These are phyloP conservation scores for Potamilus streckersoni DNA, from an alignment of 1,140 invertebrate genomes.

Conservation along the genomic window DNA sequence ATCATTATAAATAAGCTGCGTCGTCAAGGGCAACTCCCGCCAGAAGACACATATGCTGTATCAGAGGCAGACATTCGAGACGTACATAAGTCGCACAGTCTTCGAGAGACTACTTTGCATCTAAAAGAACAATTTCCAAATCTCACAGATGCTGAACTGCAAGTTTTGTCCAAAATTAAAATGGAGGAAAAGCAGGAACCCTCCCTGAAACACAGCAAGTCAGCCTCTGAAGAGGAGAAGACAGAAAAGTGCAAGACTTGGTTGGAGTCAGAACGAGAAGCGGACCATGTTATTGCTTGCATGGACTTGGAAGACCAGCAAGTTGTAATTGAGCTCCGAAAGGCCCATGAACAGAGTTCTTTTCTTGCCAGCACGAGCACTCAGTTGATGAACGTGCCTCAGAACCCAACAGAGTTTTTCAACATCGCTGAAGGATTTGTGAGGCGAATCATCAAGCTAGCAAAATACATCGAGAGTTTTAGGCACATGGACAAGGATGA, in stretches of 20 bases:
- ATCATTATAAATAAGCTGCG: conserved; percentile 87
- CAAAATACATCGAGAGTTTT: conserved; percentile 57
- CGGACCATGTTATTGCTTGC: conserved; percentile 25
- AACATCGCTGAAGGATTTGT: conserved; percentile 63
- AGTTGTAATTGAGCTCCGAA: conserved; percentile 43
- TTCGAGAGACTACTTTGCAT: conserved; percentile 2
- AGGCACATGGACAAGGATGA: conserved; percentile 55
- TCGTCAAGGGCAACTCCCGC: conserved; percentile 49
- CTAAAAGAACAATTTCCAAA: conserved; percentile 17
- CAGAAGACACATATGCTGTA: conserved; percentile 46
- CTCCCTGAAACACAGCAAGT: background rate
- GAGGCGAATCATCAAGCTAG: conserved; percentile 58
- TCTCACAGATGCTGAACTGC: conserved; percentile 14
- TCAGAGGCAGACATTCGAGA: conserved; percentile 21
- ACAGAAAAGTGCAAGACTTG: conserved; percentile 30
- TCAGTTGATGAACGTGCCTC: conserved; percentile 38
- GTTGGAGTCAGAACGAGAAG: conserved; percentile 36
- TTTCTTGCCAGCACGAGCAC: conserved; percentile 48
- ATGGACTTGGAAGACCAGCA: conserved; percentile 35
- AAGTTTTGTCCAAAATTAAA: conserved; percentile 6
- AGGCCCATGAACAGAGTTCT: conserved; percentile 46
- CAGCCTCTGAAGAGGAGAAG: background rate
- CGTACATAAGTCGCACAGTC: background rate
- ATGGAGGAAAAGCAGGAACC: conserved; percentile 1
- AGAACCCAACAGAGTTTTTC: conserved; percentile 55